A percentile compares a stretch with the other conserved stretches of the same genome.
Evolutionary conservation across 2,797 vertebrate genomes (phyloP).

Genomic region (Pogoniulus pusillus): DNA sequence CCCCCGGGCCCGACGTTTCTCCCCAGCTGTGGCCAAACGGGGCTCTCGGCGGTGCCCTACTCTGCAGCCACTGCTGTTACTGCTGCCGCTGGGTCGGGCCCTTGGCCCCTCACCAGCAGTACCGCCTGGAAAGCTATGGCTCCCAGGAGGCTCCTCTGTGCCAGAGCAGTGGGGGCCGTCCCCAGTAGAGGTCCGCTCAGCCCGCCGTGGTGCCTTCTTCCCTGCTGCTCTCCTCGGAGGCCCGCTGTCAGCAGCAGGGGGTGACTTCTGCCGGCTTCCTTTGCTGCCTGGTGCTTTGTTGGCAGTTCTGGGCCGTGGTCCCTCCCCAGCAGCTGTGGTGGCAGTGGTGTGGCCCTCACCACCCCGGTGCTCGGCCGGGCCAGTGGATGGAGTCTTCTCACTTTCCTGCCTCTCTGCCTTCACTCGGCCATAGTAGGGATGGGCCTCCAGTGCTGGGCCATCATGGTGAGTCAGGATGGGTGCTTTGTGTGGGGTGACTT

Average conservation of each 20-base stretch:
- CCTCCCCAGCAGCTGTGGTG: slow-evolving; percentile 61
- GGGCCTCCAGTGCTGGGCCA: slow-evolving; percentile 62
- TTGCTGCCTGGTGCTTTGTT: slow-evolving; percentile 74
- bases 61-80: slow-evolving; percentile 61
- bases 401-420: slow-evolving; percentile 65
- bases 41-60: slow-evolving; percentile 71
- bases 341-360: slow-evolving; percentile 71
- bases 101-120: slow-evolving; percentile 71
- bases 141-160: slow-evolving; percentile 61
- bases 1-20: slow-evolving; percentile 74
- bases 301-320: slow-evolving; percentile 68
- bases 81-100: slow-evolving; percentile 59
- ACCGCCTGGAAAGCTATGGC: slow-evolving; percentile 62
- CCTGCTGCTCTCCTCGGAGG: slow-evolving; percentile 67
- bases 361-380: slow-evolving; percentile 54
- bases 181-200: slow-evolving; percentile 62
- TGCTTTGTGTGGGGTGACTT: slow-evolving; percentile 84
- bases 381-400: slow-evolving; percentile 6
- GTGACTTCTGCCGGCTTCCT: slow-evolving; percentile 71
- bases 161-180: slow-evolving; percentile 57
- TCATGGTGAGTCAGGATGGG: slow-evolving; percentile 80
- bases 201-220: slow-evolving; percentile 76
- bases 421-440: slow-evolving; percentile 56
- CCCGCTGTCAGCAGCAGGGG: slow-evolving; percentile 1
- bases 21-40: slow-evolving; percentile 4